phyloP scores from a whole-genome alignment of 2,113 vertebrate species.

The Halcyon senegalensis region DNA sequence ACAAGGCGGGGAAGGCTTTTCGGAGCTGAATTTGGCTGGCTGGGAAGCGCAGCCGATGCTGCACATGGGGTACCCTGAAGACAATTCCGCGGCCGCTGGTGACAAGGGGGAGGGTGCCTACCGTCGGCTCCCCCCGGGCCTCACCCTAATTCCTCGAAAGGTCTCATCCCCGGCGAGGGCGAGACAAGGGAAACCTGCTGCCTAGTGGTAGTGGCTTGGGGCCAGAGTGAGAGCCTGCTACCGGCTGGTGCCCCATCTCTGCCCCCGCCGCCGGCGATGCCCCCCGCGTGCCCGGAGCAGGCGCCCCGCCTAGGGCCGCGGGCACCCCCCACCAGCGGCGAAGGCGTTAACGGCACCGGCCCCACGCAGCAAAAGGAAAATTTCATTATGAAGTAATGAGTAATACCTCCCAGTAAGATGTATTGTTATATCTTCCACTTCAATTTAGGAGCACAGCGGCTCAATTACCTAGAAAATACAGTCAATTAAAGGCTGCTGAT shows the following conservation, averaged over 20 bases:
- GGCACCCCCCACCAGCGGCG: not conserved
- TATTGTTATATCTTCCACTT: conserved; percentile 84
- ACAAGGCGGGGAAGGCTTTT: conserved; percentile 71
- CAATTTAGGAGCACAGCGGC: conserved; percentile 83
- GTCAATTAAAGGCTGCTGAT: conserved; percentile 94
- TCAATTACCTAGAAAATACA: conserved; percentile 90
- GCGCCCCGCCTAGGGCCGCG: not conserved
- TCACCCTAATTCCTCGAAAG: not conserved
- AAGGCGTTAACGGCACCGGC: conserved; percentile 9
- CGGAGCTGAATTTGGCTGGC: conserved; percentile 46
- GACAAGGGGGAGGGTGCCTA: not conserved
- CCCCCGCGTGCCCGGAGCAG: not conserved
- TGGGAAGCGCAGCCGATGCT: not conserved
- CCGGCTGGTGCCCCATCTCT: not conserved
- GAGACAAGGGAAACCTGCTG: not conserved
- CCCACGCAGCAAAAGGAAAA: conserved; percentile 78
- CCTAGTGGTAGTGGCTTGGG: not conserved
- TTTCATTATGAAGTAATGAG: conserved; percentile 84
- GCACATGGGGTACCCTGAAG: not conserved
- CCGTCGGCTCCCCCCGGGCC: no score
- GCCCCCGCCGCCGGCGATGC: not conserved
- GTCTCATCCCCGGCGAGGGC: not conserved
- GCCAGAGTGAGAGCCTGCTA: not conserved
- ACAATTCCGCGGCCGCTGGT: not conserved
- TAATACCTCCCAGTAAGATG: conserved; percentile 82